Conservation (phyloP, 2,113 vertebrate species). For the Gallinago media region DNA sequence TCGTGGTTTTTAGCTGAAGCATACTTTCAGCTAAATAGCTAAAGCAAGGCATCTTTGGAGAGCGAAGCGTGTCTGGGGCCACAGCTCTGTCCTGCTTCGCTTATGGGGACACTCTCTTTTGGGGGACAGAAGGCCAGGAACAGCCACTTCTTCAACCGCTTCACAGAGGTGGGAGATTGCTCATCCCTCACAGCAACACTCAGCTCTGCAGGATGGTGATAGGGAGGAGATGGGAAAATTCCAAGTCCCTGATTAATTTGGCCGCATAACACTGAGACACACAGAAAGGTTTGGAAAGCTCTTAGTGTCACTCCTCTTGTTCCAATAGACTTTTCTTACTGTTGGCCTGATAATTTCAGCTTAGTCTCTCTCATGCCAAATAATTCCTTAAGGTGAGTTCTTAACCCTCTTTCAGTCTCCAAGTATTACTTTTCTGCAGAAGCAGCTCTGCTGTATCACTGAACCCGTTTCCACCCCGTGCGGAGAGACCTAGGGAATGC, state of each 20-base stretch:
- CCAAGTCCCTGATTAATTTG: background rate
- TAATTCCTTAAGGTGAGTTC: background rate
- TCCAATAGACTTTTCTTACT: background rate
- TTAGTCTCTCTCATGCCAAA: background rate
- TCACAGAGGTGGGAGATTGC: background rate
- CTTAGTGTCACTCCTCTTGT: background rate
- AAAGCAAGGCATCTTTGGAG: background rate
- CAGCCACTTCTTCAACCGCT: background rate
- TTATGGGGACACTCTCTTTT: background rate
- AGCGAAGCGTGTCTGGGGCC: background rate
- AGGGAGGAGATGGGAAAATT: background rate
- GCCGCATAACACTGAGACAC: background rate
- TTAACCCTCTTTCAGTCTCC: background rate
- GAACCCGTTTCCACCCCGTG: rapidly evolving
- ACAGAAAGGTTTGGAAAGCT: background rate
- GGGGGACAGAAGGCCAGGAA: background rate
- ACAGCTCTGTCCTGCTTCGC: background rate
- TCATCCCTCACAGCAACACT: background rate
- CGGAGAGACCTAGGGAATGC: background rate
- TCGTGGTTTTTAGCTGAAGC: background rate
- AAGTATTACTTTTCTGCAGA: background rate
- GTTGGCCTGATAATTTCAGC: background rate
- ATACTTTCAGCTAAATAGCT: background rate
- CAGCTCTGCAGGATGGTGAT: background rate
- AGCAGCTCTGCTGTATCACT: background rate